These are phyloP conservation scores for Epinephelus lanceolatus DNA, from an alignment of 2,113 vertebrate species.

Conservation along the genomic window DNA sequence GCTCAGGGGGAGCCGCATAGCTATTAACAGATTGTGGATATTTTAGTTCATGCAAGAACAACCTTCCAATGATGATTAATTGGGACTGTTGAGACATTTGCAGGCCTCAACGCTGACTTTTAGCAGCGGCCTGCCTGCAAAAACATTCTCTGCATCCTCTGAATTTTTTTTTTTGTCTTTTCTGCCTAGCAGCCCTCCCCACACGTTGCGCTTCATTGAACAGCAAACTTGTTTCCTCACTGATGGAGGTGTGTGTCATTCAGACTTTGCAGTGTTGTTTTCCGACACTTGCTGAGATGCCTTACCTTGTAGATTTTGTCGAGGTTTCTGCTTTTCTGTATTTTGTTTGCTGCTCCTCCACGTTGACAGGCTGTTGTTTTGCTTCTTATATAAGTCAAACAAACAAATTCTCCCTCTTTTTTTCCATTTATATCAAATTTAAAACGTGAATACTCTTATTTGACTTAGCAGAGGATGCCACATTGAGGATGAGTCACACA, in stretches of 20 bases:
- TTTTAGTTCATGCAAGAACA: neutral
- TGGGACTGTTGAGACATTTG: neutral
- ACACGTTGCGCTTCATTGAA: conserved; percentile 13
- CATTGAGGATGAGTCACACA: neutral
- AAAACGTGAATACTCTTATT: neutral
- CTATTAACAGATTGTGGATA: neutral
- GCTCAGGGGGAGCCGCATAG: neutral
- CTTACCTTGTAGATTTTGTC: neutral
- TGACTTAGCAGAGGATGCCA: neutral
- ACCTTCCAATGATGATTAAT: neutral
- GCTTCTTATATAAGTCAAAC: neutral
- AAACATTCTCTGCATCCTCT: neutral
- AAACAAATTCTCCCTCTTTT: neutral
- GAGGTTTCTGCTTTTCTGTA: neutral
- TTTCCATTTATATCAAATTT: neutral
- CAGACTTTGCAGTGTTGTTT: neutral
- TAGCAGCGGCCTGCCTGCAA: neutral
- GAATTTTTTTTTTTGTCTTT: neutral
- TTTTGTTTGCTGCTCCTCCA: neutral
- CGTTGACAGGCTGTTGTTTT: neutral
- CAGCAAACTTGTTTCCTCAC: conserved; percentile 24
- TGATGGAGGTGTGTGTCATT: conserved; percentile 28
- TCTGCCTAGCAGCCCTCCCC: neutral
- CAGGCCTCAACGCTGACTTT: neutral
- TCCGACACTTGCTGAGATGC: neutral